Evolutionary conservation across 2,888 invertebrate genomes (phyloP), one percentile per base, ranked within the genome.

Genomic region (Aphrophora alni): DNA sequence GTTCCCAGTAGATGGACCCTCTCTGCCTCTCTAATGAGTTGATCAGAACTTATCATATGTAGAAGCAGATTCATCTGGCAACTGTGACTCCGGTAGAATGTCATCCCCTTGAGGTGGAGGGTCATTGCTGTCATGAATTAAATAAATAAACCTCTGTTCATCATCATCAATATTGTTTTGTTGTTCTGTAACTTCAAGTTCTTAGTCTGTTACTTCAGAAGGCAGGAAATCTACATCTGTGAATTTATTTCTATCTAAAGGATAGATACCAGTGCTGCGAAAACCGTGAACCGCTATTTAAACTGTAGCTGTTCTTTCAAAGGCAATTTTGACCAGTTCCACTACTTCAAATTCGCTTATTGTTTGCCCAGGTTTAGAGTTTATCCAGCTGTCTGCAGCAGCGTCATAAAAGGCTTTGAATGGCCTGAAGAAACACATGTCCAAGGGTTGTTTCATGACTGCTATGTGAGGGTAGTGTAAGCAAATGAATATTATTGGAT

Each of bases 401-500:
- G 26, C 77, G 12, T 80, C 38, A 21, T 76, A 70, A 27, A 25
- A 80, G 7, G 33, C 8, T 21, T 80, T 77, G 38, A 76, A 38
- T 12, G 77, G 73, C 5, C 24, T 14, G 26, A 81, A 81, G 38
- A 81, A 78, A 38, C 44, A 33, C 12, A 21, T 12, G 51, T 80
- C 80, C 0, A 80, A 44, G 0, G 80, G 80, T 70, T 80, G 80
- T n/a, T n/a, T n/a, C n/a, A n/a, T n/a, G n/a, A n/a, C n/a, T n/a
- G n/a, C n/a, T n/a, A n/a, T n/a, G n/a, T n/a, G n/a, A n/a, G n/a
- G n/a, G n/a, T n/a, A n/a, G n/a, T n/a, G n/a, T n/a, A n/a, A n/a
- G n/a, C n/a, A n/a, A n/a, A n/a, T n/a, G n/a, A n/a, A n/a, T n/a
- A n/a, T n/a, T n/a, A n/a, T n/a, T n/a, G n/a, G n/a, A n/a, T n/a